Evolutionary conservation across 2,888 invertebrate genomes (phyloP), one percentile per base, ranked within the genome.

Genomic region (Chymomyza amoena): DNA sequence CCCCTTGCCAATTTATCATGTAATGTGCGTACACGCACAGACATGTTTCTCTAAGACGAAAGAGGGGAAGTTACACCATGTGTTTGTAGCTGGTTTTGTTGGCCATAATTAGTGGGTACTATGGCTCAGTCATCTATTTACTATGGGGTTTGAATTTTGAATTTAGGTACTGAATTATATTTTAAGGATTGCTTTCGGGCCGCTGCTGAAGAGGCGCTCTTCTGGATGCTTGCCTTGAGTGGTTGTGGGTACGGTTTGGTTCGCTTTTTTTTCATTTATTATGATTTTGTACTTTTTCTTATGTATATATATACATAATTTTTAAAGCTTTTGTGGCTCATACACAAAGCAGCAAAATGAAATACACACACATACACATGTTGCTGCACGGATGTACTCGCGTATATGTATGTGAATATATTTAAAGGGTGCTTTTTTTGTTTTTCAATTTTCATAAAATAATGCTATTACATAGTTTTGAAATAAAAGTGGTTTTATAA

Each of bases 291-390:
- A 65, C 63, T 64, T 63, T 39, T 64, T 25, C 63, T 70, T 61
- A 64, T 10, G 54, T 20, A 61, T 61, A 16, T 25, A 10, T 25
- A 15, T 64, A n/a, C 25, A 13, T n/a, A 9, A 6, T 61, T 56
- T 64, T 70, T 77, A 65, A 77, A 71, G 68, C 70, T 36, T 57
- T 67, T 59, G 39, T 45, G 13, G 13, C 39, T 13, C 13, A 4
- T 45, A 13, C 6, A 45, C 39, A 45, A 45, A 45, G 39, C 39
- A 45, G 13, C 13, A 45, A 45, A 45, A 45, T 45, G 32, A 72
- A 68, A 71, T 54, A 59, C 57, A 16, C 67, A 45, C 45, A 16
- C 72, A 74, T 63, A 70, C 20, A 59, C 66, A 60, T 25, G 45
- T n/a, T 54, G 36, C 28, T n/a, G 61, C 51, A 68, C 39, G 45